Conservation (phyloP, 2,113 vertebrate species). For the Chloebia gouldiae region DNA sequence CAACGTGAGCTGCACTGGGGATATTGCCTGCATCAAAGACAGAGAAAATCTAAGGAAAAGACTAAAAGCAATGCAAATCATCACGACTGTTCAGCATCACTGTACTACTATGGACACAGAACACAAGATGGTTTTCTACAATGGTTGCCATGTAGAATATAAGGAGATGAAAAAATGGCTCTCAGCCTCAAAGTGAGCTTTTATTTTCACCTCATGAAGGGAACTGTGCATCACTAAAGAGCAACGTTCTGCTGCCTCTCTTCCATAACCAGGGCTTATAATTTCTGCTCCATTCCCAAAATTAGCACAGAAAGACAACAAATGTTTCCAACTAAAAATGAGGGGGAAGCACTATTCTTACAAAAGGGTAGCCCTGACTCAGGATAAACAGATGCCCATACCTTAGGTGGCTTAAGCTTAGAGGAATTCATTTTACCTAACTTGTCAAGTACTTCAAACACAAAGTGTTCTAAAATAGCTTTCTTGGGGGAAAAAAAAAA, state of each 20-base stretch:
- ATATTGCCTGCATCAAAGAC: slow-evolving; percentile 70
- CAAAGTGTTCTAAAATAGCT: background rate
- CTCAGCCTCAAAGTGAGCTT: background rate
- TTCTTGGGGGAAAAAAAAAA: background rate
- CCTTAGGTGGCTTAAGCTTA: background rate
- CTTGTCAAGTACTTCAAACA: background rate
- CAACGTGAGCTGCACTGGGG: slow-evolving; percentile 71
- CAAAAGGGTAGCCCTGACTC: background rate
- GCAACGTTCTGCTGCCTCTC: background rate
- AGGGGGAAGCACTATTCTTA: background rate
- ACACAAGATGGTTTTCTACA: background rate
- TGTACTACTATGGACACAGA: background rate
- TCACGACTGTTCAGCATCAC: background rate
- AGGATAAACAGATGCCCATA: background rate
- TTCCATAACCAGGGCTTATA: fast-evolving
- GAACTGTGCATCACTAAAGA: fast-evolving
- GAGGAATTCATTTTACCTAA: background rate
- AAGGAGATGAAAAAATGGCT: background rate
- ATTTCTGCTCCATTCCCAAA: background rate
- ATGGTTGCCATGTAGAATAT: background rate
- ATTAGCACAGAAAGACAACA: background rate
- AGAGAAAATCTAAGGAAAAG: background rate
- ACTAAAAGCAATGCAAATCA: background rate
- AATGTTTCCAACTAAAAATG: background rate
- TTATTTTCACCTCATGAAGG: background rate